Conservation (phyloP, 1,140 invertebrate species). For the Metaphire vulgaris region DNA sequence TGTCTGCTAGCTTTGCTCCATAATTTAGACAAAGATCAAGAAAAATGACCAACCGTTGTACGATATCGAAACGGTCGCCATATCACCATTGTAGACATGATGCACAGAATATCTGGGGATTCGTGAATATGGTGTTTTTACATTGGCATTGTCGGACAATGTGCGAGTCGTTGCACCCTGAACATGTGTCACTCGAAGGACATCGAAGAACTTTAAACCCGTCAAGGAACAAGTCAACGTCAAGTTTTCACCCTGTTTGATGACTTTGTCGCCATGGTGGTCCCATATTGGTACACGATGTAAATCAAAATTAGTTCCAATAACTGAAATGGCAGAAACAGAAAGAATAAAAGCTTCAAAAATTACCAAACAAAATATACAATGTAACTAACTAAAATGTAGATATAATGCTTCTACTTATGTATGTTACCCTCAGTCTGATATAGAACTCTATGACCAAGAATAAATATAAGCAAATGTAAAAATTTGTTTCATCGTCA, state of each 20-base stretch:
- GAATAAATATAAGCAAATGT: no score
- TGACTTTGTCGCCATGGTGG: background rate
- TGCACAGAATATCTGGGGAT: background rate
- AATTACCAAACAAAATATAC: no score
- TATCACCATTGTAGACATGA: background rate
- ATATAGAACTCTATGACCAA: no score
- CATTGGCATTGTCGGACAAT: background rate
- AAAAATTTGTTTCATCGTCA: no score
- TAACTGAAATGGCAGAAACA: background rate
- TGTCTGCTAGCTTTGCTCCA: no score
- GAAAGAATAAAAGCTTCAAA: no score
- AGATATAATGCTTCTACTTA: no score
- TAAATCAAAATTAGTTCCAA: background rate
- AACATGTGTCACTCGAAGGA: background rate
- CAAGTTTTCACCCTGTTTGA: background rate
- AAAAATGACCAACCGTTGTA: background rate
- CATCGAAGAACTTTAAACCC: background rate
- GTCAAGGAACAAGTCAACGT: background rate
- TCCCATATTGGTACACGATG: background rate
- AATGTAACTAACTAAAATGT: no score
- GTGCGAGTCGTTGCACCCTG: background rate
- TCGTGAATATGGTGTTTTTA: background rate
- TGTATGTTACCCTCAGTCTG: no score
- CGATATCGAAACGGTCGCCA: background rate
- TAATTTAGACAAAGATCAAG: no score